Conservation (phyloP, 2,888 invertebrate species). For the Danaus chrysippus region DNA sequence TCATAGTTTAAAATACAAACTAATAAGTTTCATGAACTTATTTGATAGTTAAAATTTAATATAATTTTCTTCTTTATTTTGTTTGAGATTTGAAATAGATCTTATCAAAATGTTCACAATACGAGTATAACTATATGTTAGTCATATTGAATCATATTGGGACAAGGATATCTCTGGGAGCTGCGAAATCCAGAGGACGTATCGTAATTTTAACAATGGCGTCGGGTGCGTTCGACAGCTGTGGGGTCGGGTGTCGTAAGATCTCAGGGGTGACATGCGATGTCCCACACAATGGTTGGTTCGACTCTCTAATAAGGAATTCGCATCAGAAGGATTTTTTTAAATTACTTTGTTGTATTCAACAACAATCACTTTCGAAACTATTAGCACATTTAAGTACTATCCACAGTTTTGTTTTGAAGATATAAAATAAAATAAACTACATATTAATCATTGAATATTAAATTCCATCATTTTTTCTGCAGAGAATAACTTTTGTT, state of each 20-base stretch:
- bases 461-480: background rate
- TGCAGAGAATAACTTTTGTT: background rate
- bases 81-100: background rate
- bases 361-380: background rate
- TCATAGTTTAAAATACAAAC: too few species aligned
- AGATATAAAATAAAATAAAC: background rate
- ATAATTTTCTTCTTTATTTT: background rate
- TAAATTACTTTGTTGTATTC: constrained; percentile 40
- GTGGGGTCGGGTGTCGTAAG: constrained; percentile 42
- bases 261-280: constrained; percentile 42
- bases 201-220: constrained; percentile 65
- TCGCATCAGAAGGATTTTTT: constrained; percentile 44
- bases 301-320: constrained; percentile 61
- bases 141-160: constrained; percentile 13
- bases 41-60: too few species aligned
- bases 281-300: constrained; percentile 55
- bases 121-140: background rate
- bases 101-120: background rate
- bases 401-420: background rate
- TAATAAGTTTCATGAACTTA: too few species aligned
- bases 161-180: constrained; percentile 37
- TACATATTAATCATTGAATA: background rate
- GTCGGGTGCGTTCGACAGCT: constrained; percentile 67
- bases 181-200: constrained; percentile 42
- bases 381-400: too few species aligned